Conservation (phyloP, 2,113 vertebrate species). For the Salminus brasiliensis region DNA sequence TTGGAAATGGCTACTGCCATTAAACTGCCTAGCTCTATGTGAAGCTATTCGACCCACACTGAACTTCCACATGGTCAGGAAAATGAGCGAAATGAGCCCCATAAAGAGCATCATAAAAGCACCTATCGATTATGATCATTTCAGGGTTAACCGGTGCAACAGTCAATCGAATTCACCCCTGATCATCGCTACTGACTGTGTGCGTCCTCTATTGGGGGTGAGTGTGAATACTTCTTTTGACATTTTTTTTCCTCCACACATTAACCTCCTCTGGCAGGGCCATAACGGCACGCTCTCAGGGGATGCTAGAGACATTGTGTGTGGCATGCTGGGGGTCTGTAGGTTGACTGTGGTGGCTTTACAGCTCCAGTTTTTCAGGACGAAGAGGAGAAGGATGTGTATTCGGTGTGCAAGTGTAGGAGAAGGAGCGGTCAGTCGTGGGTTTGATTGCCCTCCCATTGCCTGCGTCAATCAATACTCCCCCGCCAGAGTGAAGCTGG, state of each 20-base stretch:
- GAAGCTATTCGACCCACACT: background rate
- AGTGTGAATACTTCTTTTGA: constrained; percentile 1
- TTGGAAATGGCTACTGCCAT: background rate
- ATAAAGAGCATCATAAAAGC: background rate
- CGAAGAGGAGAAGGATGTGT: background rate
- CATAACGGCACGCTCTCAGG: background rate
- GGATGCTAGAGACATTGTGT: constrained; percentile 4
- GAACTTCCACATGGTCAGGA: background rate
- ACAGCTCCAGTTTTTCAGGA: background rate
- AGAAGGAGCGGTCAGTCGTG: constrained; percentile 31
- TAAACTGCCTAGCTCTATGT: background rate
- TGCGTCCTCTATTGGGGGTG: background rate
- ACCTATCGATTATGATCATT: background rate
- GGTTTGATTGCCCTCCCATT: constrained; percentile 47
- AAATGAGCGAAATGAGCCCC: background rate
- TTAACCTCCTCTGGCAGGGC: background rate
- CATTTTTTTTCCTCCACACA: background rate
- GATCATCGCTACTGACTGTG: background rate
- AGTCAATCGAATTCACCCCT: constrained; percentile 7
- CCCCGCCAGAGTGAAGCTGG: constrained; percentile 33
- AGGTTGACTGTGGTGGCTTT: constrained; percentile 17
- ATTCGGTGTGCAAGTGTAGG: background rate
- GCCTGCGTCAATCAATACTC: constrained; percentile 40
- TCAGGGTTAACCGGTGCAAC: background rate
- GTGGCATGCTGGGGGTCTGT: constrained; percentile 15